Conservation (phyloP, 2,888 invertebrate genomes). For the Campoplex nolae region DNA sequence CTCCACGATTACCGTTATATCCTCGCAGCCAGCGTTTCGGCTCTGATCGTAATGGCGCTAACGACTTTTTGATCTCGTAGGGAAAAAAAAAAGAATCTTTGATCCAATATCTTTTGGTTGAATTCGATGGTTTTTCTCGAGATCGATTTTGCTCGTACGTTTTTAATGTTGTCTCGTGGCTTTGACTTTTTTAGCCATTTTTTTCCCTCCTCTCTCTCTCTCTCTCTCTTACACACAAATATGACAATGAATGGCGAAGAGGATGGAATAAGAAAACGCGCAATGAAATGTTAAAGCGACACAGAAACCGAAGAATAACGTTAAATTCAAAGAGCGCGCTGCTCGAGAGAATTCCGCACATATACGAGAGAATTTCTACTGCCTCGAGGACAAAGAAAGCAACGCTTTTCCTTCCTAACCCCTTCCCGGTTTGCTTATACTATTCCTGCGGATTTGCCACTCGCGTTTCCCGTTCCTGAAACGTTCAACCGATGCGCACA, state of each 20-base stretch:
- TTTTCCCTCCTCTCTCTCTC: neutral
- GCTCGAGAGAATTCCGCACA: conserved; percentile 6
- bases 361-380: neutral
- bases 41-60: conserved; percentile 4
- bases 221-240: neutral
- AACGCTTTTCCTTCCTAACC: neutral
- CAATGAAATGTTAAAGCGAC: neutral
- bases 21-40: neutral
- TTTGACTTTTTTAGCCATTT: neutral
- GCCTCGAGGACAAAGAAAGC: conserved; percentile 75
- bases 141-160: neutral
- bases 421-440: neutral
- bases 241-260: conserved; percentile 40
- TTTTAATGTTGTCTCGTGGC: neutral
- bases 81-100: no score
- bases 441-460: conserved; percentile 74
- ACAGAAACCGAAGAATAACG: conserved; percentile 53
- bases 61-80: conserved; percentile 6
- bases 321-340: conserved; percentile 43
- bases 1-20: neutral
- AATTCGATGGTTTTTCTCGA: neutral
- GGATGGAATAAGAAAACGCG: conserved; percentile 26
- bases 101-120: neutral
- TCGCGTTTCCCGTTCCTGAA: conserved; percentile 76
- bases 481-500: conserved; percentile 60